These are phyloP conservation scores for Drusus annulatus DNA, from an alignment of 1,140 invertebrate genomes.

Conservation along the genomic window DNA sequence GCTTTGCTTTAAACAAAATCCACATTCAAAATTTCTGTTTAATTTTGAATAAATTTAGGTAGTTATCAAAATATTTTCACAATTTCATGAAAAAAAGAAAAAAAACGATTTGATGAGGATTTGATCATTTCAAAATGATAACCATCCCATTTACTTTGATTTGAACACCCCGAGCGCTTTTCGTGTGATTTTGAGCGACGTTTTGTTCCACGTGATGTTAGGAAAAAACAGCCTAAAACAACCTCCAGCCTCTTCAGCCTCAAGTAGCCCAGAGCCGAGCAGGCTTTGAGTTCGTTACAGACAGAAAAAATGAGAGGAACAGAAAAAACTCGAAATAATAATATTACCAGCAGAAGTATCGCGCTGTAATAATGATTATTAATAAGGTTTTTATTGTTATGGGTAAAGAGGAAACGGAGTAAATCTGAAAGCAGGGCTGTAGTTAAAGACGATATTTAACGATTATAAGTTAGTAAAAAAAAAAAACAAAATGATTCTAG, in stretches of 20 bases:
- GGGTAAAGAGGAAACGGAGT: not conserved
- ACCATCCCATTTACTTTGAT: not conserved
- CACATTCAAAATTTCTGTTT: too few species aligned
- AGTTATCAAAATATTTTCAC: too few species aligned
- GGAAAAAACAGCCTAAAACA: constrained; percentile 11
- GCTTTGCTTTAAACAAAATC: too few species aligned
- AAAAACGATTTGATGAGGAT: not conserved
- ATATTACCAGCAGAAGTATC: not conserved
- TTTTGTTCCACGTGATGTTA: not conserved
- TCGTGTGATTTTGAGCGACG: not conserved
- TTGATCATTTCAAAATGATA: not conserved
- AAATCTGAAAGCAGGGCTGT: not conserved
- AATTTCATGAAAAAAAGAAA: too few species aligned
- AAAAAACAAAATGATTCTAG: too few species aligned
- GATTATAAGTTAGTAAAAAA: too few species aligned
- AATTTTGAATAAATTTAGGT: too few species aligned
- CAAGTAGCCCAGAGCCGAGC: not conserved
- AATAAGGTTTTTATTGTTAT: constrained; percentile 52
- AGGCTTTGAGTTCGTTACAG: constrained; percentile 1
- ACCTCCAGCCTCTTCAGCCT: not conserved
- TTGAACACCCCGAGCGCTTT: constrained; percentile 4
- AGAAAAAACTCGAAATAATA: not conserved
- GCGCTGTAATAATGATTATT: constrained; percentile 54
- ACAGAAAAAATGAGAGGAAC: constrained; percentile 17
- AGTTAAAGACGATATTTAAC: not conserved